Evolutionary conservation across 2,888 invertebrate genomes (phyloP).

Genomic region (Callyntrura sp.): DNA sequence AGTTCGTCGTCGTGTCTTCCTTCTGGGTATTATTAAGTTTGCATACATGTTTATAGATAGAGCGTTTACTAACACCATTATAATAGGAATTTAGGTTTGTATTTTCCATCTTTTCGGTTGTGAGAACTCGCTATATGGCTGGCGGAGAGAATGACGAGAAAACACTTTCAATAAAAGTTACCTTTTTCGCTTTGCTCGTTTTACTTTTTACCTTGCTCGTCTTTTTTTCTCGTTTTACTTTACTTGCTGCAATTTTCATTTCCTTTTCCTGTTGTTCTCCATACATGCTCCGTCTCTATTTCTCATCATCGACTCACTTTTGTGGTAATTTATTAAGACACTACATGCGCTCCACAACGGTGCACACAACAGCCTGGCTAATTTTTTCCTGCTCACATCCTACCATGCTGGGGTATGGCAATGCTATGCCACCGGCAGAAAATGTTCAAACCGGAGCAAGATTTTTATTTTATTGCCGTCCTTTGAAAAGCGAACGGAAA

Average conservation of each 20-base stretch:
- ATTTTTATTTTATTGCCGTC: conserved; percentile 33
- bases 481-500: conserved; percentile 25
- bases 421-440: neutral
- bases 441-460: neutral
- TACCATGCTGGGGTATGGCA: neutral
- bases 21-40: no score
- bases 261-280: conserved; percentile 83
- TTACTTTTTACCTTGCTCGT: no score
- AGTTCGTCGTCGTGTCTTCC: no score
- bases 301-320: conserved; percentile 25
- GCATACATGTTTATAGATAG: no score
- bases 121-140: neutral
- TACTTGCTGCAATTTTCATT: conserved; percentile 83
- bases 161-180: neutral
- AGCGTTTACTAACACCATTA: no score
- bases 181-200: neutral
- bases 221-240: conserved; percentile 19
- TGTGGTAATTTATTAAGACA: neutral
- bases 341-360: neutral
- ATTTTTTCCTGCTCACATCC: neutral
- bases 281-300: conserved; percentile 13
- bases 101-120: neutral
- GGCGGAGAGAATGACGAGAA: neutral
- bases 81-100: no score
- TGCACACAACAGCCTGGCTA: neutral